Evolutionary conservation across 2,888 invertebrate species (phyloP), one percentile per base, ranked within the genome.

Genomic region (Blastobasis lacticolella): DNA sequence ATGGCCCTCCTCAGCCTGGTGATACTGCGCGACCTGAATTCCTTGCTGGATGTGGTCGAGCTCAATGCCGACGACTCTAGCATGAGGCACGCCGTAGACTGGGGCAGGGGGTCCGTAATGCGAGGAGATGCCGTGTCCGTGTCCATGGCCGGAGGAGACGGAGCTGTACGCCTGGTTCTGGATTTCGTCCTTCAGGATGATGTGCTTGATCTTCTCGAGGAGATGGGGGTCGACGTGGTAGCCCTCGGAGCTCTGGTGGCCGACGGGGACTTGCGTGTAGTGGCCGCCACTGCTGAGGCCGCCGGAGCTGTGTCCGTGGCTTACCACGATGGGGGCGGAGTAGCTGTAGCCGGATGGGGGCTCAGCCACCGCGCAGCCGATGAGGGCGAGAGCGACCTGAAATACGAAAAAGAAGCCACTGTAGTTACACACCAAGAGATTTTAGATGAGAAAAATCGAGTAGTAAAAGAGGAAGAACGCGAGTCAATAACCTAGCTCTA

Each of bases 1-100:
- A 38, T 85, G 73, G 55, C 90, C 90, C 59, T 92, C 90, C 54
- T 91, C 89, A 58, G 92, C 90, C 77, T 94, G 94, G 72, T 94
- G 92, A 90, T 94, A 95, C 74, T 95, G 95, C 38, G 95, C 95
- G 41, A 95, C 95, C 78, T 95, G 95, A 78, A 95, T 93, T 58
- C 94, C 95, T 70, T 95, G 95, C 71, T 94, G 94, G 67, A 95
- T 92, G 57, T 94, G 94, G 70, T 94, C 95, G 55, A 95, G 90
- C 78, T 95, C 94, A 68, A 95, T 93, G 54, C 95, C 95, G 54
- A 95, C 94, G 57, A 95, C 93, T 59, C 92, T 91, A 48, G 90
- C 88, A 1, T 54, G 59, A 50, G 93, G 93, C 1, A 90, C 93
- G 57, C 94, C 94, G 77, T 93, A 93, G 45, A 89, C 89, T 5